phyloP scores from a whole-genome alignment of 2,113 vertebrate species.

The Thalassarche chlororhynchos region DNA sequence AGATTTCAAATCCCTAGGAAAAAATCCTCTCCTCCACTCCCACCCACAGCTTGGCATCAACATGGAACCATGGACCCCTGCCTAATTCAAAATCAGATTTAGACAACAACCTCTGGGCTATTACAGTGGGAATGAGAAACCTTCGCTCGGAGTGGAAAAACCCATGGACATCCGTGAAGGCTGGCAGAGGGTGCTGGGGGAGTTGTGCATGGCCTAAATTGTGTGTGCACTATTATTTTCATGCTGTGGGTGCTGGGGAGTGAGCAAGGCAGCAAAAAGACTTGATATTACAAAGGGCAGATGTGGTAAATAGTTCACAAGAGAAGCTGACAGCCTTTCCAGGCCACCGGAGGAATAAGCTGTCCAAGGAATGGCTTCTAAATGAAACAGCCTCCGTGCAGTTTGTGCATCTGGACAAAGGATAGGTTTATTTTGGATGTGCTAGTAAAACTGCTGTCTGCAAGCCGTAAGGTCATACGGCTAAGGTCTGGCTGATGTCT shows the following conservation, averaged over 20 bases:
- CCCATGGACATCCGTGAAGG: not conserved
- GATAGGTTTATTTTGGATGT: slow-evolving; percentile 52
- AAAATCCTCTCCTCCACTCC: not conserved
- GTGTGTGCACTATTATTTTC: not conserved
- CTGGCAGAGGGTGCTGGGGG: not conserved
- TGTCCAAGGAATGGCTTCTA: slow-evolving; percentile 39
- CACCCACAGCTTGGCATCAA: slow-evolving; percentile 28
- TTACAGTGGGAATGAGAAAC: not conserved
- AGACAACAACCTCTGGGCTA: not conserved
- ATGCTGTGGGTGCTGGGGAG: not conserved
- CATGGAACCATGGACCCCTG: not conserved
- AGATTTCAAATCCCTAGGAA: slow-evolving; percentile 48
- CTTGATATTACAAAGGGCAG: slow-evolving; percentile 1
- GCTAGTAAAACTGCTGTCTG: slow-evolving; percentile 51
- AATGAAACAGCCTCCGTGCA: slow-evolving; percentile 31
- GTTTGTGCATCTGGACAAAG: slow-evolving; percentile 33
- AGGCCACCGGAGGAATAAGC: slow-evolving; percentile 5
- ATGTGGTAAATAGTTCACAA: slow-evolving; percentile 21
- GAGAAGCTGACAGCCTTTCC: slow-evolving; percentile 27
- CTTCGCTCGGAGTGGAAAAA: not conserved
- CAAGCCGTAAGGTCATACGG: not conserved
- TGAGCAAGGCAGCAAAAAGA: not conserved
- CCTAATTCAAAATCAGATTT: slow-evolving; percentile 39
- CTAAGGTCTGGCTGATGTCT: slow-evolving; percentile 47
- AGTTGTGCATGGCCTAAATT: not conserved